Evolutionary conservation across 2,888 invertebrate genomes (phyloP).

Genomic region (Epistrophe grossulariae): DNA sequence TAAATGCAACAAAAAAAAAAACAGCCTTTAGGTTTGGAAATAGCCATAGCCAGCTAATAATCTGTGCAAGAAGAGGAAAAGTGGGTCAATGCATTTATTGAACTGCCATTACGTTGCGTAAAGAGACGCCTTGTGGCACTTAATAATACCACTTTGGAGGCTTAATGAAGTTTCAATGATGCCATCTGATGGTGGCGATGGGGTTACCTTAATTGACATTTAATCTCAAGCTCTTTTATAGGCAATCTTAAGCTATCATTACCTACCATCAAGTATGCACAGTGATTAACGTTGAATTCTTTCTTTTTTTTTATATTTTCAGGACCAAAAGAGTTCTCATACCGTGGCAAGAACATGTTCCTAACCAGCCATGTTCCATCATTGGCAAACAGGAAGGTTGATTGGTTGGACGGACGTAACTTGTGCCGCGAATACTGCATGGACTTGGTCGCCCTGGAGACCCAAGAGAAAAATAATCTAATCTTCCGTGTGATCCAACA

Average conservation of each 20-base stretch:
- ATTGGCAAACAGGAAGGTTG: constrained; percentile 91
- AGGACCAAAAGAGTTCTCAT: constrained; percentile 96
- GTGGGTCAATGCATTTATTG: constrained; percentile 74
- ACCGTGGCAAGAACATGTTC: constrained; percentile 94
- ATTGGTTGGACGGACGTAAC: constrained; percentile 96
- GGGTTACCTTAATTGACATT: constrained; percentile 58
- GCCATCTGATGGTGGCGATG: constrained; percentile 18
- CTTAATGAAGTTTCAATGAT: constrained; percentile 51
- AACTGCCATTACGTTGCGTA: constrained; percentile 64
- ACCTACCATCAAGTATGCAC: background rate
- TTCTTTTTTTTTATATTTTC: constrained; percentile 80
- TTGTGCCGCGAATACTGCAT: constrained; percentile 96
- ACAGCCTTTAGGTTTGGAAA: constrained; percentile 52
- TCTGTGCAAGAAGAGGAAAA: constrained; percentile 49
- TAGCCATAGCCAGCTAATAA: constrained; percentile 23
- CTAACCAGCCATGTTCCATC: constrained; percentile 92
- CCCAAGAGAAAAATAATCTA: constrained; percentile 95
- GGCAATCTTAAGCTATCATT: constrained; percentile 12
- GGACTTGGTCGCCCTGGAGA: constrained; percentile 95
- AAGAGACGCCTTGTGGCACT: constrained; percentile 49
- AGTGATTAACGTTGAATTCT: constrained; percentile 10
- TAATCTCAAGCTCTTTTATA: constrained; percentile 28
- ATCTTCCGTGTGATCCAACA: constrained; percentile 94
- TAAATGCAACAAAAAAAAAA: constrained; percentile 8
- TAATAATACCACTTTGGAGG: constrained; percentile 41